Percentiles rank a stretch among this genome's conserved stretches.
Conservation (phyloP, 1,140 invertebrate species). For the Pseudobourletiella spinata region DNA sequence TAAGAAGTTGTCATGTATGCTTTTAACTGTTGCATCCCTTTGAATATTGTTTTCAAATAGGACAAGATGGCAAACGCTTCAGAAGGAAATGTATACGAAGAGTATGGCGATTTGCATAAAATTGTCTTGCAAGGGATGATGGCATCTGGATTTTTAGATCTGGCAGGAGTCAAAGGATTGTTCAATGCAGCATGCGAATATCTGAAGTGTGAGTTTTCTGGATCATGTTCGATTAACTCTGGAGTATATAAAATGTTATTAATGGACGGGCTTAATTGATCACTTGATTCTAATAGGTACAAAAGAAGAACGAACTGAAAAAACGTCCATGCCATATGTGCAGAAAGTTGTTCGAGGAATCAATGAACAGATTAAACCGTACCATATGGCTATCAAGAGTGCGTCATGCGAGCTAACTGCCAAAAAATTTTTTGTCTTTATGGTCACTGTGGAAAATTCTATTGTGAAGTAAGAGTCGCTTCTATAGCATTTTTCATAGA, state of each 20-base stretch:
- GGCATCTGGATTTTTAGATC: slow-evolving; percentile 25
- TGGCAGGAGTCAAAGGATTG: slow-evolving; percentile 25
- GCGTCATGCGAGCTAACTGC: slow-evolving; percentile 30
- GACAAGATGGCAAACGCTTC: no score
- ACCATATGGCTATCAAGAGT: slow-evolving; percentile 25
- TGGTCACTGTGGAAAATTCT: slow-evolving; percentile 30
- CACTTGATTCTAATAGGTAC: no score
- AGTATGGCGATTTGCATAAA: slow-evolving; percentile 30
- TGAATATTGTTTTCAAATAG: no score
- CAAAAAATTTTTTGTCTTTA: slow-evolving; percentile 31
- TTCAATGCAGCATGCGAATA: slow-evolving; percentile 25
- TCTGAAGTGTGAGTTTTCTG: slow-evolving; percentile 17
- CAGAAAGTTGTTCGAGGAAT: slow-evolving; percentile 29
- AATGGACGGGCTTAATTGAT: background rate
- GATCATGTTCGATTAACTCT: no score
- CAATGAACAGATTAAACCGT: slow-evolving; percentile 23
- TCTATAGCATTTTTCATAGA: no score
- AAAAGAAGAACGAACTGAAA: slow-evolving; percentile 1
- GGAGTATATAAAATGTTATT: no score
- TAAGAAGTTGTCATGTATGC: no score
- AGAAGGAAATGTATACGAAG: background rate
- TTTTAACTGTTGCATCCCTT: no score
- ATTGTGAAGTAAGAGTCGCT: slow-evolving; percentile 31
- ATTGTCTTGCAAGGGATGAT: slow-evolving; percentile 34
- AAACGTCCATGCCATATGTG: slow-evolving; percentile 14